Percentiles rank a stretch among this genome's conserved stretches.
Evolutionary conservation across 2,797 vertebrate genomes (phyloP).

Genomic region (Chromobotia macracanthus): DNA sequence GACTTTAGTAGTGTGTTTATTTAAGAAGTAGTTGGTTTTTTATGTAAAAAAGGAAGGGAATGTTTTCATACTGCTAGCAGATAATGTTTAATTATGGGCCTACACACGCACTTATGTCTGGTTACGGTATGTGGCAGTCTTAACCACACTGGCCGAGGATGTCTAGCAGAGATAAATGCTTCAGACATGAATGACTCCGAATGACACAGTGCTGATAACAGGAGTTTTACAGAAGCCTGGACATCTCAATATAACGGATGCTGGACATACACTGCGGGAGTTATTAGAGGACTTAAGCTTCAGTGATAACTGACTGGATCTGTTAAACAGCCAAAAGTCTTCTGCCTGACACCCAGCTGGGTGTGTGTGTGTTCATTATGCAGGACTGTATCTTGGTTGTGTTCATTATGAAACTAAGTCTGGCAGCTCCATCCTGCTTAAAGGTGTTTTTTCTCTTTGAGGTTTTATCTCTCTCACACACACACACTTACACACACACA

Average conservation of each 20-base stretch:
- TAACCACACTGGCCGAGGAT: background rate
- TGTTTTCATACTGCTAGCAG: background rate
- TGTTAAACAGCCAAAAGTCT: conserved; percentile 22
- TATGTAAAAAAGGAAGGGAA: background rate
- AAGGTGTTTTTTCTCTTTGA: conserved; percentile 40
- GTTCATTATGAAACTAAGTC: conserved; percentile 53
- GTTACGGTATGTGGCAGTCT: background rate
- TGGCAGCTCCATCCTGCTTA: conserved; percentile 36
- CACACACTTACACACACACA: too few species aligned
- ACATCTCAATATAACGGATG: conserved; percentile 17
- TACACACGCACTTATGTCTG: conserved; percentile 4
- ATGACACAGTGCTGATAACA: conserved; percentile 9
- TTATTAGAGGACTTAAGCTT: conserved; percentile 22
- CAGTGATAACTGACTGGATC: conserved; percentile 20
- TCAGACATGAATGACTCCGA: conserved; percentile 36
- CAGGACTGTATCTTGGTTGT: conserved; percentile 46
- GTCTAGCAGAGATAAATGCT: conserved; percentile 47
- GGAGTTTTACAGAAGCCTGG: conserved; percentile 1
- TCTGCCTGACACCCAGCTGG: conserved; percentile 10
- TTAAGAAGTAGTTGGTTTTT: background rate
- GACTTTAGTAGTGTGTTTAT: conserved; percentile 3
- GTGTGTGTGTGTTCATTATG: conserved; percentile 48
- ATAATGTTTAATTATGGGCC: conserved; percentile 7
- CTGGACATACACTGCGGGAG: conserved; percentile 7
- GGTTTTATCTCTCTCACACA: conserved; percentile 22